Percentiles rank a stretch among this genome's conserved stretches.
These are phyloP conservation scores for Pseudomyrmex gracilis DNA, from an alignment of 1,140 invertebrate species.

Conservation along the genomic window DNA sequence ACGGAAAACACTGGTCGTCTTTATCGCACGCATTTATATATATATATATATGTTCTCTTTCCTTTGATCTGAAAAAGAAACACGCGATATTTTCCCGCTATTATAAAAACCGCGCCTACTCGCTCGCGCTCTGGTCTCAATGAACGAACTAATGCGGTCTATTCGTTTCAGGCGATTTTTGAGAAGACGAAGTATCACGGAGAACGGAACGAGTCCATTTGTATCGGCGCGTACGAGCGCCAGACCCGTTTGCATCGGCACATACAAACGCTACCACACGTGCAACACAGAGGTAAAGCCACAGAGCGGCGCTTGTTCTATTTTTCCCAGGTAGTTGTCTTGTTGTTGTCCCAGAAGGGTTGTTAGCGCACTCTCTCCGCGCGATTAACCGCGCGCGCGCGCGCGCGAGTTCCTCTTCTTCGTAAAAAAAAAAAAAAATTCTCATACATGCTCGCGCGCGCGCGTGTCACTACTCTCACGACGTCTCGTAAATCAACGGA, in stretches of 20 bases:
- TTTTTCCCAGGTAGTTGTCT: no score
- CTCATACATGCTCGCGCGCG: not conserved
- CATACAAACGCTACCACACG: constrained; percentile 89
- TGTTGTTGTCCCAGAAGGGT: no score
- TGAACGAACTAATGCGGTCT: constrained; percentile 55
- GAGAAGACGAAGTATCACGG: constrained; percentile 78
- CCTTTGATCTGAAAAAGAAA: not conserved
- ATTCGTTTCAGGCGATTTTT: constrained; percentile 77
- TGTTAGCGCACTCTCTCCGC: no score
- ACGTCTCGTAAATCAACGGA: constrained; percentile 13
- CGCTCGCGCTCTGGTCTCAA: constrained; percentile 2
- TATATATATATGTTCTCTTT: no score
- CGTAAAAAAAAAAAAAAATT: not conserved
- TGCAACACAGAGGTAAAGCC: constrained; percentile 90
- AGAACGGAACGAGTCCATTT: constrained; percentile 81
- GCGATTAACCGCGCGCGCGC: no score
- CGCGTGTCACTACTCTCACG: not conserved
- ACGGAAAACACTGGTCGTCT: no score
- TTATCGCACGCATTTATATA: not conserved
- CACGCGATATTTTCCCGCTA: not conserved
- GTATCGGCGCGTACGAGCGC: constrained; percentile 86
- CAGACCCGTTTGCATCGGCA: constrained; percentile 87
- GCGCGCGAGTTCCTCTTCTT: no score
- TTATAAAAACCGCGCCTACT: constrained; percentile 20
- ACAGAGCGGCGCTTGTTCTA: not conserved